These are phyloP conservation scores for Ferrisia virgata DNA, from an alignment of 2,888 invertebrate species.

Conservation along the genomic window DNA sequence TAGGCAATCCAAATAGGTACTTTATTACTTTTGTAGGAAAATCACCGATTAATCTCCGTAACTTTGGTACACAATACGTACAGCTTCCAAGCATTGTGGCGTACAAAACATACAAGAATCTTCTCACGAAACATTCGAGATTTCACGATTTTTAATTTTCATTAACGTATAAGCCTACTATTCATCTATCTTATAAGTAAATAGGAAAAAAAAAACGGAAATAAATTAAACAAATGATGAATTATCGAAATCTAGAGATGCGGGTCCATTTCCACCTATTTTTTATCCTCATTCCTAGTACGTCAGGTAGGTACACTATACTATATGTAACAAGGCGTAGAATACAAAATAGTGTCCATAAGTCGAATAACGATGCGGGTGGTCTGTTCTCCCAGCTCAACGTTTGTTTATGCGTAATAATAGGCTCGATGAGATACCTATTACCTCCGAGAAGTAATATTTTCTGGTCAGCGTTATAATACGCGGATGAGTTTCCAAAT, in stretches of 20 bases:
- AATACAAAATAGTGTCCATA: conserved; percentile 28
- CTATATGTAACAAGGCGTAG: not conserved
- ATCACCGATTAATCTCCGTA: too few species aligned
- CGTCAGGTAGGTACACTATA: conserved; percentile 6
- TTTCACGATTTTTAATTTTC: not conserved
- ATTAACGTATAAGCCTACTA: not conserved
- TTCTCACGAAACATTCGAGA: not conserved
- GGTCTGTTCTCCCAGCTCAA: conserved; percentile 12
- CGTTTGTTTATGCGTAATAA: conserved; percentile 38
- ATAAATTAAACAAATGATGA: conserved; percentile 16
- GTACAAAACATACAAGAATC: not conserved
- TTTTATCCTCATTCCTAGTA: not conserved
- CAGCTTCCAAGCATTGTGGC: too few species aligned
- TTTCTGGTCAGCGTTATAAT: not conserved
- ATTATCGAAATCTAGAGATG: conserved; percentile 1
- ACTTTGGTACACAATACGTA: too few species aligned
- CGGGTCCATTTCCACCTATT: conserved; percentile 20
- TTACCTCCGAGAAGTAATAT: conserved; percentile 3
- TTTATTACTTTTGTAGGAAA: too few species aligned
- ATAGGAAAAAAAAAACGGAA: conserved; percentile 1
- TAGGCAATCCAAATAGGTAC: too few species aligned
- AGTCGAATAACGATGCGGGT: conserved; percentile 27
- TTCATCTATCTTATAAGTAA: not conserved
- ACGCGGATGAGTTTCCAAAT: not conserved
- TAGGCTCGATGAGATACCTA: conserved; percentile 21